Evolutionary conservation across 2,888 invertebrate genomes (phyloP).

Genomic region (Gastracanthus pulcherrimus): DNA sequence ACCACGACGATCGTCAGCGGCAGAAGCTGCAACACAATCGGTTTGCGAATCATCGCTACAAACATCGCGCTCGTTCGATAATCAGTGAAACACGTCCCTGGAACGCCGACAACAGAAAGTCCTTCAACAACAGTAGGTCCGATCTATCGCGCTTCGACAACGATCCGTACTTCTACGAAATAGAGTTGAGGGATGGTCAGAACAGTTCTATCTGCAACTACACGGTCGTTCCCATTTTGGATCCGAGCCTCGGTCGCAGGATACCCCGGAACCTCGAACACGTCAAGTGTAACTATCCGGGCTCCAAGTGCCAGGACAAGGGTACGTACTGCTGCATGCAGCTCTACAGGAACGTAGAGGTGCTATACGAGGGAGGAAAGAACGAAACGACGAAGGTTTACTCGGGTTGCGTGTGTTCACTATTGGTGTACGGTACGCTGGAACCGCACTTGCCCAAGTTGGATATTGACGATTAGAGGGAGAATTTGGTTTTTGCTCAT

Average conservation of each 20-base stretch:
- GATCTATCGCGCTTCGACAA: slow-evolving; percentile 4
- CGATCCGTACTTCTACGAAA: slow-evolving; percentile 47
- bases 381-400: slow-evolving; percentile 58
- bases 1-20: too few relatives aligned
- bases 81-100: too few relatives aligned
- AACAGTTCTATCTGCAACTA: slow-evolving; percentile 66
- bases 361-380: slow-evolving; percentile 36
- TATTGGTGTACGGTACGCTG: slow-evolving; percentile 44
- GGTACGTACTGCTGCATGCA: slow-evolving; percentile 65
- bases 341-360: slow-evolving; percentile 62
- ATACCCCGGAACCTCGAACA: slow-evolving; percentile 61
- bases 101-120: slow-evolving; percentile 20
- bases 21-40: too few relatives aligned
- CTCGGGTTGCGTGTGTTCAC: slow-evolving; percentile 66
- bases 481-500: too few relatives aligned
- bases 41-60: slow-evolving; percentile 29
- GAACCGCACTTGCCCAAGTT: slow-evolving; percentile 30
- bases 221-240: slow-evolving; percentile 60
- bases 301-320: slow-evolving; percentile 59
- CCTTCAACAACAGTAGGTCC: slow-evolving; percentile 11
- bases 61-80: too few relatives aligned
- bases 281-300: slow-evolving; percentile 64
- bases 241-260: slow-evolving; percentile 56
- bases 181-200: slow-evolving; percentile 63
- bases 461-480: slow-evolving; percentile 8